These are phyloP conservation scores for Pteronotus mesoamericanus DNA, from an alignment of 2,797 vertebrate genomes.

Conservation along the genomic window DNA sequence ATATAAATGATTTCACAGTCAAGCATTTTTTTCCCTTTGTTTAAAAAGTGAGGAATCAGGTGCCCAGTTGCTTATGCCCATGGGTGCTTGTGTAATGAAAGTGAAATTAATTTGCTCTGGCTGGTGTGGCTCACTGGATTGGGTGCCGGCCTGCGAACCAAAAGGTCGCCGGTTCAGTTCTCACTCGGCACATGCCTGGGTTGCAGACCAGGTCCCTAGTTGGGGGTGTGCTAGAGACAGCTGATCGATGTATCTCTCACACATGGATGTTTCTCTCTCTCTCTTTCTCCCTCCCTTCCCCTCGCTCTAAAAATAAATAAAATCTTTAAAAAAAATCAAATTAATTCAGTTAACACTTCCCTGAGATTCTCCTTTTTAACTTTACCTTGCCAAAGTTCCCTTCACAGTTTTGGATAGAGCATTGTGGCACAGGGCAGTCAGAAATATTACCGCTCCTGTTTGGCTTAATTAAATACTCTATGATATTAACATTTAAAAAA, in stretches of 20 bases:
- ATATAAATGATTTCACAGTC: slow-evolving; percentile 5
- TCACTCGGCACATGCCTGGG: no score
- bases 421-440: background rate
- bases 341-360: background rate
- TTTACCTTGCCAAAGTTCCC: background rate
- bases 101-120: background rate
- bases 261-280: no score
- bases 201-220: no score
- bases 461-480: background rate
- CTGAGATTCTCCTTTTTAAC: background rate
- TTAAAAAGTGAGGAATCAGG: background rate
- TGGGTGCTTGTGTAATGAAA: background rate
- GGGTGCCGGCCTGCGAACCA: no score
- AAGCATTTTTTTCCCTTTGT: background rate
- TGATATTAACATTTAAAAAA: background rate
- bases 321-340: no score
- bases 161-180: no score
- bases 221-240: no score
- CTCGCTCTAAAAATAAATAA: no score
- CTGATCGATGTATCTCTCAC: no score
- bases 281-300: no score
- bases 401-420: background rate
- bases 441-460: background rate
- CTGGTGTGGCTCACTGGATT: no score
- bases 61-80: background rate